Evolutionary conservation across 2,113 vertebrate species (phyloP), one percentile per base, ranked within the genome.

Genomic region (Charadrius vociferus): DNA sequence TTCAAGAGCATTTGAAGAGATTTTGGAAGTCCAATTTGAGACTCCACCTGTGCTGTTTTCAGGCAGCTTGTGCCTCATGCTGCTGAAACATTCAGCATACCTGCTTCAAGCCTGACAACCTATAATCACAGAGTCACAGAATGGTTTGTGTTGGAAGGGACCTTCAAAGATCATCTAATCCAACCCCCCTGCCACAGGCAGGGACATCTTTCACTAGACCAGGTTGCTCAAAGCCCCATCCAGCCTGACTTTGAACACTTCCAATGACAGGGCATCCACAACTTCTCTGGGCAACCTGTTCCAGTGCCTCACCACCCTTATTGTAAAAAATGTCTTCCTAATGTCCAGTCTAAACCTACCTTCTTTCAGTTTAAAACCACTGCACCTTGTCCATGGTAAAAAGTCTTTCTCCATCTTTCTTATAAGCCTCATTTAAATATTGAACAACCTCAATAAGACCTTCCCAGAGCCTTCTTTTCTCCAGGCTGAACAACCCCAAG

Each of bases 1-100:
- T 89, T 71, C 75, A 95, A 92, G 39, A 86, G 34, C 63, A 71
- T 93, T 78, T 88, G n/a, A 88, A 86, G 50, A 86, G 43, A 92
- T 67, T 91, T 78, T 86, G 27, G 39, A 84, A 78, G 56, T 63
- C 43, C 30, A 41, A 0, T 62, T 58, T 61, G 72, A 86, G 68
- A 84, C 12, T 52, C 26, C 20, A 18, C 45, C 45, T 45, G 1
- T 13, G 14, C 65, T 77, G 37, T 58, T 87, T 81, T 71, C 67
- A 66, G 45, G 56, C 19, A 88, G 34, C 36, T 61, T 58, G 15
- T 59, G 26, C 27, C 29, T 92, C 80, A 70, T 11, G 19, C 49
- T 41, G 29, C 24, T 37, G 55, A 88, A 94, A 81, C 8, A 26
- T 37, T 67, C 37, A 47, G 47, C 68, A 41, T 41, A 53, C 24